Conservation (phyloP, 2,888 invertebrate genomes). For the Caenorhabditis becei region DNA sequence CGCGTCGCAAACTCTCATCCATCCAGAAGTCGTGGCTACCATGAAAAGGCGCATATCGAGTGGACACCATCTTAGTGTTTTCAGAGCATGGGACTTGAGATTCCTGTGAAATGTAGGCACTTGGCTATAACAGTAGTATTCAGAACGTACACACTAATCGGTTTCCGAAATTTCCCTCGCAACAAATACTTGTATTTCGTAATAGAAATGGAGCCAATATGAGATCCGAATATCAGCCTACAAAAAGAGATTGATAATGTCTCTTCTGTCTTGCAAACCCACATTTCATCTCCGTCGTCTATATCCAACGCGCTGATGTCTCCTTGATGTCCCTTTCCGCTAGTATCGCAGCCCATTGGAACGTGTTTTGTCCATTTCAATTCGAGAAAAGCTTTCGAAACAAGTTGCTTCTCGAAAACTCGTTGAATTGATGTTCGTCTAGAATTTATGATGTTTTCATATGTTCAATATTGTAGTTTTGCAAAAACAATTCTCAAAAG, state of each 20-base stretch:
- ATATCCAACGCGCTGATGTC: slow-evolving; percentile 43
- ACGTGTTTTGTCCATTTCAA: slow-evolving; percentile 41
- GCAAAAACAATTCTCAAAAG: too few relatives aligned
- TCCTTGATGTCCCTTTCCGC: slow-evolving; percentile 24
- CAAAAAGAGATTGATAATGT: background rate
- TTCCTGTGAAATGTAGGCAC: slow-evolving; percentile 9
- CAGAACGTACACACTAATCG: slow-evolving; percentile 27
- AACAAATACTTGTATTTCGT: slow-evolving; percentile 28
- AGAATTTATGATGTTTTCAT: background rate
- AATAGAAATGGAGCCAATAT: slow-evolving; percentile 17
- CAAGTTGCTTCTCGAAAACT: slow-evolving; percentile 25
- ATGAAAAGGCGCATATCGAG: slow-evolving; percentile 32
- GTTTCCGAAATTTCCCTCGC: slow-evolving; percentile 31
- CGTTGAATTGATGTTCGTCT: background rate
- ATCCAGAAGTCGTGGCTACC: slow-evolving; percentile 16
- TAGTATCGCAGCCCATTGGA: slow-evolving; percentile 28
- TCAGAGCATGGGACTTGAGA: slow-evolving; percentile 8
- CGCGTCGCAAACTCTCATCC: slow-evolving; percentile 31
- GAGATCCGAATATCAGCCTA: slow-evolving; percentile 30
- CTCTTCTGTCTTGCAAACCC: background rate
- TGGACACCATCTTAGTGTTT: slow-evolving; percentile 34
- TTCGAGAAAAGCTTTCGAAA: slow-evolving; percentile 14
- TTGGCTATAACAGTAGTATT: background rate
- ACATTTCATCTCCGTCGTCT: slow-evolving; percentile 50
- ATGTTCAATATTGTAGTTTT: background rate